Evolutionary conservation across 2,113 vertebrate genomes (phyloP).

Genomic region (Lophochroa leadbeateri): DNA sequence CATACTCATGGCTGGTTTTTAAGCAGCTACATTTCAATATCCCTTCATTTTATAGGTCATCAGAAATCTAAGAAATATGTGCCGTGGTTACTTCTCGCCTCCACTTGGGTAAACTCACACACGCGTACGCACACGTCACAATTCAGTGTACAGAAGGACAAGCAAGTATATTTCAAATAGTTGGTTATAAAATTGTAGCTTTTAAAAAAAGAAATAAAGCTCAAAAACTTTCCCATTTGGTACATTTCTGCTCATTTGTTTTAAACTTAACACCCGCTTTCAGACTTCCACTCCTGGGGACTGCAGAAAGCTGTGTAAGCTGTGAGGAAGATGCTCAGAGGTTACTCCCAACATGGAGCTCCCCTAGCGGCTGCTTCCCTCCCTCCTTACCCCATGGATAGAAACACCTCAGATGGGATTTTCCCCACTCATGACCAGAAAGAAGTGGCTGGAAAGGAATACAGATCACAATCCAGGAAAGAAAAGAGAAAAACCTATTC

Average conservation of each 20-base stretch:
- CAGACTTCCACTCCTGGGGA: background rate
- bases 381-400: background rate
- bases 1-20: background rate
- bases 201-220: background rate
- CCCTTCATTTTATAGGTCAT: background rate
- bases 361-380: constrained; percentile 42
- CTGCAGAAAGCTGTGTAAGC: background rate
- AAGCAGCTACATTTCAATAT: background rate
- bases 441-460: background rate
- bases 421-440: background rate
- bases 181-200: background rate
- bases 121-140: background rate
- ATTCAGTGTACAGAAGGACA: background rate
- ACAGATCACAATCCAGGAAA: background rate
- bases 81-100: background rate
- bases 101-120: background rate
- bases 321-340: background rate
- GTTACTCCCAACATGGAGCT: constrained; percentile 27
- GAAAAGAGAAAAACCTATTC: background rate
- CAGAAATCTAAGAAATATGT: background rate
- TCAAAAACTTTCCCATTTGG: background rate
- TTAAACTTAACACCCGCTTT: background rate
- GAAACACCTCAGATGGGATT: background rate
- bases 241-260: background rate
- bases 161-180: background rate